phyloP scores from a whole-genome alignment of 1,140 invertebrate species.

The Apis dorsata region DNA sequence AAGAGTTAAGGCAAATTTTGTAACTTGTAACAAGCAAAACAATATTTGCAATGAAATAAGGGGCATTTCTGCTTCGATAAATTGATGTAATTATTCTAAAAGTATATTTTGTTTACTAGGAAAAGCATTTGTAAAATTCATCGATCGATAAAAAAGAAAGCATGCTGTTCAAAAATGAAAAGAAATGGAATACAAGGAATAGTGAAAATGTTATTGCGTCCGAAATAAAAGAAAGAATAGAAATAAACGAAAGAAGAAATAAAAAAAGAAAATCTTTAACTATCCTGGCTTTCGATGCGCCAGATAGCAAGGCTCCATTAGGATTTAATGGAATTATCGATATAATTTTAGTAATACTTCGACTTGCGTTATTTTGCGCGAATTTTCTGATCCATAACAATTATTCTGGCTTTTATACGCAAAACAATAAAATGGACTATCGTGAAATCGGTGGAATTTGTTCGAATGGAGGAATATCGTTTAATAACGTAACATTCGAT shows the following conservation, averaged over 20 bases:
- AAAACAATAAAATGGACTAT: neutral
- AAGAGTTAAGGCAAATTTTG: neutral
- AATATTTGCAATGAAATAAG: neutral
- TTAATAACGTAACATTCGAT: conserved; percentile 16
- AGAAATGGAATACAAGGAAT: too few species aligned
- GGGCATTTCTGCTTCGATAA: neutral
- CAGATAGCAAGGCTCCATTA: conserved; percentile 18
- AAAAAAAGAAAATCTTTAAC: neutral
- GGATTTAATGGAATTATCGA: conserved; percentile 33
- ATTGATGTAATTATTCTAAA: neutral
- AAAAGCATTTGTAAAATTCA: neutral
- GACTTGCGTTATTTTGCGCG: neutral
- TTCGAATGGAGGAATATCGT: conserved; percentile 6
- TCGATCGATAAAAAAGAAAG: neutral
- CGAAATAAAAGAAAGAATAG: neutral
- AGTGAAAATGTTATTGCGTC: too few species aligned
- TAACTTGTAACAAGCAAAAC: neutral
- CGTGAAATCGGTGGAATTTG: conserved; percentile 1
- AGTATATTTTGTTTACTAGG: neutral
- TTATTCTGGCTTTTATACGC: conserved; percentile 7
- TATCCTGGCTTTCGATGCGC: neutral
- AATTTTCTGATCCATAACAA: conserved; percentile 24
- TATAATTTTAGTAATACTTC: conserved; percentile 30
- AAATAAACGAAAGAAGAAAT: too few species aligned
- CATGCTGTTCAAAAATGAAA: too few species aligned